A percentile compares a stretch with the other conserved stretches of the same genome.
phyloP scores from a whole-genome alignment of 2,797 vertebrate species.

The Furcifer pardalis region DNA sequence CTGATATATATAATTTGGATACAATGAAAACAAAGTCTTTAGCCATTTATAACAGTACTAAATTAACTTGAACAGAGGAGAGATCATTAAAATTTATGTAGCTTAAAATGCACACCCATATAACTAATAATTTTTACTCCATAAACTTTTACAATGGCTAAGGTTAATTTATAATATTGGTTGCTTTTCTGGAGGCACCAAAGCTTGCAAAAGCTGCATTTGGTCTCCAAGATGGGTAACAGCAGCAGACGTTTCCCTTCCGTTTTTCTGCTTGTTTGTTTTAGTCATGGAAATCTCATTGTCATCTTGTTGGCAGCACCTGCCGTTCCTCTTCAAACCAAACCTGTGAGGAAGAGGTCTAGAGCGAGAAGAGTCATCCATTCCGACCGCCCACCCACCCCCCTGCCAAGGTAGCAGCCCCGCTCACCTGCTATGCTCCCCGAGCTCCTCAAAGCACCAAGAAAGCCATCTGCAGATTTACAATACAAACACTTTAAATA shows the following conservation, averaged over 20 bases:
- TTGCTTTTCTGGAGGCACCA: not conserved
- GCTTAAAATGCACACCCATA: slow-evolving; percentile 24
- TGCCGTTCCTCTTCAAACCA: not conserved
- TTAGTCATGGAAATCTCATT: fast-evolving
- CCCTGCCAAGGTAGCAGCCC: too few relatives aligned
- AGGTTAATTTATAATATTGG: not conserved
- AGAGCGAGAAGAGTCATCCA: too few relatives aligned
- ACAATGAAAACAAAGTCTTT: not conserved
- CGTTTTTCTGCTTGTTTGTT: too few relatives aligned
- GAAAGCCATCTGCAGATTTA: too few relatives aligned
- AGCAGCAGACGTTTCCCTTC: too few relatives aligned
- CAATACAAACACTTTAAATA: too few relatives aligned
- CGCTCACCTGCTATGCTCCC: too few relatives aligned
- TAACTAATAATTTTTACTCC: not conserved
- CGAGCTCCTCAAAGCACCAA: too few relatives aligned
- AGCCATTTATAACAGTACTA: not conserved
- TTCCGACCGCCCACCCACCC: too few relatives aligned
- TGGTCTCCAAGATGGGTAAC: not conserved
- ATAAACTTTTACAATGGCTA: not conserved
- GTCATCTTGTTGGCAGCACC: not conserved
- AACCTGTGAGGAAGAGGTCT: not conserved
- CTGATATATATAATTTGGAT: not conserved
- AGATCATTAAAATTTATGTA: slow-evolving; percentile 2
- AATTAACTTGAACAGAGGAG: slow-evolving; percentile 28
- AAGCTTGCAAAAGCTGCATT: not conserved